A percentile compares a stretch with the other conserved stretches of the same genome.
These are phyloP conservation scores for Pseudolaguvia tuberculata DNA, from an alignment of 2,113 vertebrate species.

Conservation along the genomic window DNA sequence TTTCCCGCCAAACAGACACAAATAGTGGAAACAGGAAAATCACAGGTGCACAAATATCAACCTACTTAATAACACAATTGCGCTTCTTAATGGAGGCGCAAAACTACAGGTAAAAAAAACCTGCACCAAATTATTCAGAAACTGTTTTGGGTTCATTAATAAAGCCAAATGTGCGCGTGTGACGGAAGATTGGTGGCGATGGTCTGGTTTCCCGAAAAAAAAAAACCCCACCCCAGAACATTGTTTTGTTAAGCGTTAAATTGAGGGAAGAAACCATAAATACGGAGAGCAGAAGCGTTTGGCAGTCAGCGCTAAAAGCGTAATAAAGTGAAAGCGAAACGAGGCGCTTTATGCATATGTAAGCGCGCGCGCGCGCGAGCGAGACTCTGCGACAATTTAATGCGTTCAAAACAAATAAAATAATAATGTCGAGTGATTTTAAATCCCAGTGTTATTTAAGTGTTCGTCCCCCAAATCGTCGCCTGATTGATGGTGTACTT, in stretches of 20 bases:
- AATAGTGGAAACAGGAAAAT: slow-evolving; percentile 11
- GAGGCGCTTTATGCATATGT: slow-evolving; percentile 26
- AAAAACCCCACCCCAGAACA: background rate
- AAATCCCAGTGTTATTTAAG: slow-evolving; percentile 78
- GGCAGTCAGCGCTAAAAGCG: slow-evolving; percentile 11
- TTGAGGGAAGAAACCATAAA: background rate
- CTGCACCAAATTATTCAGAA: background rate
- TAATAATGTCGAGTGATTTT: slow-evolving; percentile 57
- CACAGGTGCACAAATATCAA: slow-evolving; percentile 34
- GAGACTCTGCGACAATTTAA: slow-evolving; percentile 12
- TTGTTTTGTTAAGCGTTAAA: slow-evolving; percentile 10
- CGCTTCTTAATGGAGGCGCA: background rate
- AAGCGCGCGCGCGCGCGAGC: no score
- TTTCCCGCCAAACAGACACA: slow-evolving; percentile 67
- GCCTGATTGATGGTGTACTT: slow-evolving; percentile 87
- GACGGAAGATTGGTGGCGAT: slow-evolving; percentile 36
- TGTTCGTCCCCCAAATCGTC: slow-evolving; percentile 66
- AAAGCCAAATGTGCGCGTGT: slow-evolving; percentile 35
- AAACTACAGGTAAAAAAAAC: slow-evolving; percentile 48
- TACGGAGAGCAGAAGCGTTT: background rate
- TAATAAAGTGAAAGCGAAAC: slow-evolving; percentile 20
- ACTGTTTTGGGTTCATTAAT: slow-evolving; percentile 7
- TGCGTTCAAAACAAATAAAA: slow-evolving; percentile 17
- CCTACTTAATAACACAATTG: background rate
- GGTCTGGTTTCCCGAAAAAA: slow-evolving; percentile 31